Percentiles rank a stretch among this genome's conserved stretches.
Conservation (phyloP, 2,888 invertebrate species). For the Stenoptilia bipunctidactyla region DNA sequence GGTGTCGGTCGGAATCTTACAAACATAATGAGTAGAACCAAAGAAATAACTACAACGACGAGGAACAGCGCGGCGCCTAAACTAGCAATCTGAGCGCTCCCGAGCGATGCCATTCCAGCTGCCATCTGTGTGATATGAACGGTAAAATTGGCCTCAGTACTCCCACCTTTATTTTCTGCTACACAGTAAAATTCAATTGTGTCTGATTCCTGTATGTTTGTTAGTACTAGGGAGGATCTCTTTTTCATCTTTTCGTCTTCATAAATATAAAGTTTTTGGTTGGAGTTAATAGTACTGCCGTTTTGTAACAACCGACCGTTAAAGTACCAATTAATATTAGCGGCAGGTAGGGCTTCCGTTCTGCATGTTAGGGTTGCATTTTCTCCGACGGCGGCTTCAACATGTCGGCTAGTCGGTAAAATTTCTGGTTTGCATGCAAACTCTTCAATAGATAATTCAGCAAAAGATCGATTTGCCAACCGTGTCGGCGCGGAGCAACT, state of each 20-base stretch:
- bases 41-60: conserved; percentile 80
- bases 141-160: conserved; percentile 90
- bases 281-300: conserved; percentile 82
- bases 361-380: conserved; percentile 88
- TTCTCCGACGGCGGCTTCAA: conserved; percentile 84
- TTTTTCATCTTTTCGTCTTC: conserved; percentile 85
- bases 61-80: conserved; percentile 85
- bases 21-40: conserved; percentile 79
- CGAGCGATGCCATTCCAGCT: conserved; percentile 84
- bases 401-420: conserved; percentile 79
- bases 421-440: conserved; percentile 90
- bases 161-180: conserved; percentile 90
- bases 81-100: conserved; percentile 88
- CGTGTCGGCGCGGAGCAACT: conserved; percentile 80
- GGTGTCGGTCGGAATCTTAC: conserved; percentile 81
- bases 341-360: conserved; percentile 84
- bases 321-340: conserved; percentile 89
- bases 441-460: conserved; percentile 83
- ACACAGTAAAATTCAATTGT: conserved; percentile 90
- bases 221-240: conserved; percentile 80
- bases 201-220: conserved; percentile 86
- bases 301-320: conserved; percentile 83
- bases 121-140: conserved; percentile 83
- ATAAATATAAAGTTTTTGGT: conserved; percentile 80
- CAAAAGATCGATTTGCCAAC: conserved; percentile 79